These are phyloP conservation scores for Abramis brama DNA, from an alignment of 2,113 vertebrate species.

Conservation along the genomic window DNA sequence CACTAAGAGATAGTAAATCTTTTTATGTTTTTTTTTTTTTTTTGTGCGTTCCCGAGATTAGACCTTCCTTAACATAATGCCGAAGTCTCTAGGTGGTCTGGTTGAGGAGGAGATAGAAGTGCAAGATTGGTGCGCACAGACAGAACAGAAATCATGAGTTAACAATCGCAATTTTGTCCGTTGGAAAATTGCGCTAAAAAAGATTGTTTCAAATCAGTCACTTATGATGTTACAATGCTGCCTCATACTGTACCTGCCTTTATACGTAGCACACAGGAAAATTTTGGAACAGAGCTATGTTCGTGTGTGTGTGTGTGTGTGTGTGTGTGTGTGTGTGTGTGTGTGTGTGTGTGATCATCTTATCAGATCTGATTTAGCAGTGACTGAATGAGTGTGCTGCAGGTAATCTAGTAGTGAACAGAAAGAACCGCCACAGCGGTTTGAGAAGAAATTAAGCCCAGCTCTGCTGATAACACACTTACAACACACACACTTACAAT, in stretches of 20 bases:
- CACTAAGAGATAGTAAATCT: no score
- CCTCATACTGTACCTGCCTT: not conserved
- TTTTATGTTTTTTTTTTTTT: no score
- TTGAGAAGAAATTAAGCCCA: constrained; percentile 39
- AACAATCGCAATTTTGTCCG: no score
- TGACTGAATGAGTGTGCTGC: constrained; percentile 45
- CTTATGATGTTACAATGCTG: not conserved
- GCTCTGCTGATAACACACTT: constrained; percentile 59
- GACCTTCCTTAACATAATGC: no score
- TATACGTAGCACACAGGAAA: not conserved
- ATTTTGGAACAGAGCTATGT: not conserved
- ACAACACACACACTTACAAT: constrained; percentile 45
- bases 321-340: constrained; percentile 31
- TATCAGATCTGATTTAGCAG: constrained; percentile 57
- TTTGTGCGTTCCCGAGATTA: no score
- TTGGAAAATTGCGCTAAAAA: no score
- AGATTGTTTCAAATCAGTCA: not conserved
- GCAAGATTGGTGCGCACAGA: no score
- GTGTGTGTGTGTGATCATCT: constrained; percentile 37
- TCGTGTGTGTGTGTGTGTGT: constrained; percentile 24
- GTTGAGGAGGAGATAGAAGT: no score
- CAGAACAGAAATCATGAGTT: no score
- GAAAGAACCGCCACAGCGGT: constrained; percentile 44
- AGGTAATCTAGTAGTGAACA: constrained; percentile 55
- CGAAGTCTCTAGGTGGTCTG: no score